Percentiles rank a stretch among this genome's conserved stretches.
Evolutionary conservation across 2,797 vertebrate species (phyloP).

Genomic region (Sebastes elongatus): DNA sequence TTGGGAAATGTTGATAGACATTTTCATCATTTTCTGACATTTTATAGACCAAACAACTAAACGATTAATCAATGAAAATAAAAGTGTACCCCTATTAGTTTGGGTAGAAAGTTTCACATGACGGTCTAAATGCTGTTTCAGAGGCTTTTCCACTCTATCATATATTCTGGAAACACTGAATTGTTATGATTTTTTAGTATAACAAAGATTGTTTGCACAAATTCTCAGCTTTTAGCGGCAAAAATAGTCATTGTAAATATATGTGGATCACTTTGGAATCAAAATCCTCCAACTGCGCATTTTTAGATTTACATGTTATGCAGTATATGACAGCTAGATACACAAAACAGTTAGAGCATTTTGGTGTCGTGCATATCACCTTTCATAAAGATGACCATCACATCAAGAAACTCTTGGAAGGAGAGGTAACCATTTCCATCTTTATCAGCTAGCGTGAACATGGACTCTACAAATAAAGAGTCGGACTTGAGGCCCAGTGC

Average conservation of each 20-base stretch:
- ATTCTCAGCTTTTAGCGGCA: background rate
- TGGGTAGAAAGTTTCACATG: accelerated
- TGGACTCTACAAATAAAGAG: constrained; percentile 93
- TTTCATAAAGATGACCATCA: constrained; percentile 90
- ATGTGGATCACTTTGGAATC: background rate
- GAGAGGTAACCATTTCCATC: constrained; percentile 97
- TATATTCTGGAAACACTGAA: background rate
- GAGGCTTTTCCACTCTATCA: background rate
- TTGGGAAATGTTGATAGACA: too few species aligned
- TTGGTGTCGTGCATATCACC: constrained; percentile 46
- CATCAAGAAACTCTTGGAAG: constrained; percentile 95
- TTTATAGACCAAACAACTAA: too few species aligned
- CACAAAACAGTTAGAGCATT: background rate
- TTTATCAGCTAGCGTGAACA: constrained; percentile 96
- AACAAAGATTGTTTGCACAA: background rate
- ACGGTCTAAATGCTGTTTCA: background rate
- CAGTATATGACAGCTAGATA: background rate
- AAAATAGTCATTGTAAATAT: too few species aligned
- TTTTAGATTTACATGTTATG: background rate
- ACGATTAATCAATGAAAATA: too few species aligned
- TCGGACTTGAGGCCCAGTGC: constrained; percentile 90
- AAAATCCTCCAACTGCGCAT: background rate
- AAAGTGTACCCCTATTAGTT: background rate
- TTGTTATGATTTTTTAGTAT: background rate
- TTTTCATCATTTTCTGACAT: too few species aligned